Percentiles rank a stretch among this genome's conserved stretches.
phyloP scores from a whole-genome alignment of 2,797 vertebrate species.

The Acanthis flammea region DNA sequence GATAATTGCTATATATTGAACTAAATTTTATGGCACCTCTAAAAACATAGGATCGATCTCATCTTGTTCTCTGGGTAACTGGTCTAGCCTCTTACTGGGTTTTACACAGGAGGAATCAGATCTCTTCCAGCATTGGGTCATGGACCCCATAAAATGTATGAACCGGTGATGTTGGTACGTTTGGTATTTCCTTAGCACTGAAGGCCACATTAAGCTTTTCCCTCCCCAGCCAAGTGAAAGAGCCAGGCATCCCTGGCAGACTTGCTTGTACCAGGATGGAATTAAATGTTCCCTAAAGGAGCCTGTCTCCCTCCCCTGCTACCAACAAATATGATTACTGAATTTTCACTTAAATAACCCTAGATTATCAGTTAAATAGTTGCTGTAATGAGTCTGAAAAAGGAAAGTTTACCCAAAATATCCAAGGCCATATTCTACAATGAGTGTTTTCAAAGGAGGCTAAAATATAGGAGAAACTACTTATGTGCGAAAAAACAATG shows the following conservation, averaged over 20 bases:
- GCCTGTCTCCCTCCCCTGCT: background rate
- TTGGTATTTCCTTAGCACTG: background rate
- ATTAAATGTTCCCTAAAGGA: background rate
- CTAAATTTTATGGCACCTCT: background rate
- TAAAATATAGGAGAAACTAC: background rate
- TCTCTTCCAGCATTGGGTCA: background rate
- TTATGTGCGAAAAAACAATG: background rate
- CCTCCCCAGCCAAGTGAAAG: background rate
- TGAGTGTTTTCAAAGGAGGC: background rate
- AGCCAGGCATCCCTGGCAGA: background rate
- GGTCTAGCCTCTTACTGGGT: background rate
- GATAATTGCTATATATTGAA: background rate
- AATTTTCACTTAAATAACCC: background rate
- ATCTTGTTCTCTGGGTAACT: background rate
- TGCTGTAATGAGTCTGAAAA: background rate
- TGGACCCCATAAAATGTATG: background rate
- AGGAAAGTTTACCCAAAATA: background rate
- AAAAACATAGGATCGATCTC: fast-evolving
- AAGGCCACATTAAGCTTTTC: background rate
- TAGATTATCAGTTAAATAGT: background rate
- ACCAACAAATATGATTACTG: background rate
- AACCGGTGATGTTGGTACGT: background rate
- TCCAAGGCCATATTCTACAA: background rate
- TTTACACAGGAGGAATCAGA: background rate
- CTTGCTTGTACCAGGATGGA: background rate